Conservation (phyloP, 2,888 invertebrate species). For the Drosophila villosipedis region DNA sequence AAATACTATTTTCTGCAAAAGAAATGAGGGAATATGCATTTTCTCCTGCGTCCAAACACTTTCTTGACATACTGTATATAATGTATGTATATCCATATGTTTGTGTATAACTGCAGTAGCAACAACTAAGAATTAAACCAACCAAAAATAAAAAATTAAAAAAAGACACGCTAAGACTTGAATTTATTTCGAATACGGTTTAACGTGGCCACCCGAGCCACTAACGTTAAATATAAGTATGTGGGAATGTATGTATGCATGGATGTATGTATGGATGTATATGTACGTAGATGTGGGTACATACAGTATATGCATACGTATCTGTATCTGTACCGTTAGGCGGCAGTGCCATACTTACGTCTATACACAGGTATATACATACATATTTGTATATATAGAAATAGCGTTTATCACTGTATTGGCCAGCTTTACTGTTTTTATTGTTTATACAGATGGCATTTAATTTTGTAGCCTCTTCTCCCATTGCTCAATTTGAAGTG, state of each 20-base stretch:
- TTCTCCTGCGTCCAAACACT: too few relatives aligned
- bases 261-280: background rate
- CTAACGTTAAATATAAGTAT: conserved; percentile 13
- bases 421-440: conserved; percentile 18
- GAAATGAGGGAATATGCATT: too few relatives aligned
- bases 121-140: conserved; percentile 44
- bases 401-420: conserved; percentile 19
- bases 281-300: background rate
- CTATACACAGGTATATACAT: conserved; percentile 4
- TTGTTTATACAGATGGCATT: conserved; percentile 50
- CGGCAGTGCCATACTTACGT: background rate
- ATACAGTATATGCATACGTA: conserved; percentile 1
- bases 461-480: conserved; percentile 27
- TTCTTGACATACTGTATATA: background rate
- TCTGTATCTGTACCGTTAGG: conserved; percentile 38
- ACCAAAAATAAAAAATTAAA: conserved; percentile 15
- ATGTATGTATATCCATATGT: background rate
- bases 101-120: conserved; percentile 8
- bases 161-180: conserved; percentile 36
- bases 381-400: conserved; percentile 13
- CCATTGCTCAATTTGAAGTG: background rate
- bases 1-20: too few relatives aligned
- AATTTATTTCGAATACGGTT: conserved; percentile 54
- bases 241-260: conserved; percentile 1
- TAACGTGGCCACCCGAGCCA: conserved; percentile 48